phyloP scores from a whole-genome alignment of 2,888 invertebrate species.

The Drosophila histrio region DNA sequence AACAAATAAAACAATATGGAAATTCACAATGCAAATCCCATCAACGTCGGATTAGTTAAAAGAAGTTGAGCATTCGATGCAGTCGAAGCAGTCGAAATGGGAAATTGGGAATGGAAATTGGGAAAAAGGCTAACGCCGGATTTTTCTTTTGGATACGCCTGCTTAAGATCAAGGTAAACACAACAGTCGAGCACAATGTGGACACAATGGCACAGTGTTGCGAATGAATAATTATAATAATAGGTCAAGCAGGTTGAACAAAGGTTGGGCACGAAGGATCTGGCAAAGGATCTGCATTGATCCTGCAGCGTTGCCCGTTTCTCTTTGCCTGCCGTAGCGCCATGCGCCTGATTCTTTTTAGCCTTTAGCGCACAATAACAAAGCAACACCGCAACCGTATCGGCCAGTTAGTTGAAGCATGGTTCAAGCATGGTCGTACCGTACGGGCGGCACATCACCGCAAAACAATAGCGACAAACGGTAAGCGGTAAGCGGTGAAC shows the following conservation, averaged over 20 bases:
- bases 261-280: constrained; percentile 48
- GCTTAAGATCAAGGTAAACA: constrained; percentile 59
- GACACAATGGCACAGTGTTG: constrained; percentile 72
- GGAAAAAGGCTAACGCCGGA: constrained; percentile 54
- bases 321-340: constrained; percentile 2
- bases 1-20: constrained; percentile 36
- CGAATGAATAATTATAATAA: constrained; percentile 77
- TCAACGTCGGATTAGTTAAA: constrained; percentile 44
- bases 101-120: constrained; percentile 1
- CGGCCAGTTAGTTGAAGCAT: constrained; percentile 4
- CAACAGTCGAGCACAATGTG: constrained; percentile 41
- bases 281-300: neutral
- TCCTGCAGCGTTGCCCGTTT: constrained; percentile 1
- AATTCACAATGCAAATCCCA: constrained; percentile 50
- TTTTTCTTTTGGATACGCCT: constrained; percentile 48
- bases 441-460: constrained; percentile 7
- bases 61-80: constrained; percentile 43
- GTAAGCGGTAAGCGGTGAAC: constrained; percentile 4
- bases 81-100: constrained; percentile 26
- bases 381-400: constrained; percentile 6
- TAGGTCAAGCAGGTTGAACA: constrained; percentile 69
- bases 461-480: constrained; percentile 32
- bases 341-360: constrained; percentile 1
- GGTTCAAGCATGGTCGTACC: too few relatives aligned
- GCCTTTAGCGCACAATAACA: constrained; percentile 1